Percentiles rank a stretch among this genome's conserved stretches.
Evolutionary conservation across 1,140 invertebrate species (phyloP).

Genomic region (Uloborus diversus): DNA sequence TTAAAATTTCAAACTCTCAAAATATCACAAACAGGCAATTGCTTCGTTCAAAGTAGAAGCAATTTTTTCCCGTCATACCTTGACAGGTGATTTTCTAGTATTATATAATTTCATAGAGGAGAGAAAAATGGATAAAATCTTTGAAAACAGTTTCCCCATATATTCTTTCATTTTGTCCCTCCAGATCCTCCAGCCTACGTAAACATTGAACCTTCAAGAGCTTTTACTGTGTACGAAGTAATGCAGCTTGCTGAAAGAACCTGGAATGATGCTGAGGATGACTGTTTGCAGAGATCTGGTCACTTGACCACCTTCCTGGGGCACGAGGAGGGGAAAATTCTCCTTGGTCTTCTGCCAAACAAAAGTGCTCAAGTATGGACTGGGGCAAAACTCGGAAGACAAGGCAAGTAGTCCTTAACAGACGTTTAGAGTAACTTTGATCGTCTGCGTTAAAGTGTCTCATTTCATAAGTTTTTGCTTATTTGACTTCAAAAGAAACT

Average conservation of each 20-base stretch:
- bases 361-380: slow-evolving; percentile 26
- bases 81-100: no score
- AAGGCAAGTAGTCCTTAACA: not conserved
- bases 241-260: not conserved
- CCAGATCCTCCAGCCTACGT: slow-evolving; percentile 22
- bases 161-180: no score
- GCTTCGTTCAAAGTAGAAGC: no score
- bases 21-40: no score
- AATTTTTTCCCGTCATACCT: no score
- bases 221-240: not conserved
- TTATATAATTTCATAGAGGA: no score
- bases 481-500: not conserved
- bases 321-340: not conserved
- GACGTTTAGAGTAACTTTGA: no score
- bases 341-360: slow-evolving; percentile 16
- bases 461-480: not conserved
- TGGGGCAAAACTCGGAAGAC: slow-evolving; percentile 8
- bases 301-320: slow-evolving; percentile 17
- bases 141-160: no score
- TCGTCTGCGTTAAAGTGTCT: not conserved
- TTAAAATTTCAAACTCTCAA: no score
- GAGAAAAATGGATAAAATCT: no score
- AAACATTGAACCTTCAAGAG: not conserved
- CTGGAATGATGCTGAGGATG: slow-evolving; percentile 24
- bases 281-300: slow-evolving; percentile 16